Conservation (phyloP, 2,113 vertebrate species). For the Anser cygnoides region DNA sequence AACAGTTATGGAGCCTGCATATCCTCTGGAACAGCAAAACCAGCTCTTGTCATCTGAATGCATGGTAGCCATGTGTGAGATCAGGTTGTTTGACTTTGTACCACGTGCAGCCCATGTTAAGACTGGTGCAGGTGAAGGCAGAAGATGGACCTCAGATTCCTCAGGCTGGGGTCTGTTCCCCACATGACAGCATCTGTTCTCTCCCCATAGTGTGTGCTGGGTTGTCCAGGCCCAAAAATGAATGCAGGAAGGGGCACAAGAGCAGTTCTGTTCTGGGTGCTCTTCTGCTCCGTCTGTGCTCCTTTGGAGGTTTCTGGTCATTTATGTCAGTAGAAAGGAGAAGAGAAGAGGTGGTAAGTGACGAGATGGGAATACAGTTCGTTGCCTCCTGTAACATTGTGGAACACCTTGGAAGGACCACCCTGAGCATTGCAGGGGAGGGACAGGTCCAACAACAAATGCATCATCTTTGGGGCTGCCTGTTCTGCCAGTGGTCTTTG, state of each 20-base stretch:
- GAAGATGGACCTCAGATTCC: neutral
- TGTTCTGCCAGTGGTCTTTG: neutral
- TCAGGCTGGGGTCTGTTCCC: neutral
- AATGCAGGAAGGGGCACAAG: neutral
- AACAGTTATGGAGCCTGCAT: neutral
- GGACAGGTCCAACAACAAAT: neutral
- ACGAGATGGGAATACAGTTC: rapidly evolving
- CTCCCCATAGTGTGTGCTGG: neutral
- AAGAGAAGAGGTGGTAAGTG: neutral
- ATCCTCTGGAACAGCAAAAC: neutral
- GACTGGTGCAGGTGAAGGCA: neutral
- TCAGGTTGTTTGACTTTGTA: neutral
- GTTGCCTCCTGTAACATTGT: neutral
- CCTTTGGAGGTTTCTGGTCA: neutral
- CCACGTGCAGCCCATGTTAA: neutral
- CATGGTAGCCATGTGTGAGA: neutral
- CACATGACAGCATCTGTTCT: neutral
- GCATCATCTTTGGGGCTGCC: neutral
- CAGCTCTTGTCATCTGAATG: neutral
- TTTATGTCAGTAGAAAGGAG: neutral
- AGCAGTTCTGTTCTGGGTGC: neutral
- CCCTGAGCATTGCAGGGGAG: neutral
- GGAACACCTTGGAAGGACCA: neutral
- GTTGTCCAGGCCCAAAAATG: neutral
- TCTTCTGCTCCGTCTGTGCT: neutral